Conservation (phyloP, 2,888 invertebrate species). For the Pimpla rufipes region DNA sequence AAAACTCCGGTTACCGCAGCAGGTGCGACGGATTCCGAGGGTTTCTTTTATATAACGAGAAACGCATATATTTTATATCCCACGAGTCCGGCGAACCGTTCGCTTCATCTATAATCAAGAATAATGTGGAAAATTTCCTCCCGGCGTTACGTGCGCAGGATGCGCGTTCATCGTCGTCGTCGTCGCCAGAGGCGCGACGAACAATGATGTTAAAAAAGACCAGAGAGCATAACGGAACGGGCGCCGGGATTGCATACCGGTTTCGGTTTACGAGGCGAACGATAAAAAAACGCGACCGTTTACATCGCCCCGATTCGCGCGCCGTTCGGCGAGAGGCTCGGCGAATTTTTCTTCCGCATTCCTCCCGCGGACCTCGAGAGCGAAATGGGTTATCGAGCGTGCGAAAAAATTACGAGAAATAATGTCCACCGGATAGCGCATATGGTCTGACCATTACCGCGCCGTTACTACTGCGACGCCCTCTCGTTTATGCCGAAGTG, state of each 20-base stretch:
- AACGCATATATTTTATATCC: too few species aligned
- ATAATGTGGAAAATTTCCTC: too few species aligned
- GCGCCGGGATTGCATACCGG: conserved; percentile 46
- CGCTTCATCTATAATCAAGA: too few species aligned
- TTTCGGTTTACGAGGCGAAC: conserved; percentile 51
- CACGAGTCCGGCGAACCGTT: too few species aligned
- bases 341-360: conserved; percentile 38
- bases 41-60: too few species aligned
- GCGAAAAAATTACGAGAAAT: conserved; percentile 14
- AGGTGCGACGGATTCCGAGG: too few species aligned
- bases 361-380: background rate
- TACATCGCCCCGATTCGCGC: conserved; percentile 23
- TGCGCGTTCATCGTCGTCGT: background rate
- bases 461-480: conserved; percentile 54
- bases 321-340: conserved; percentile 17
- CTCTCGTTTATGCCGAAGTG: background rate
- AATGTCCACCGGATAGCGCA: conserved; percentile 6
- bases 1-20: background rate
- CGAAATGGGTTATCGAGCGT: conserved; percentile 11
- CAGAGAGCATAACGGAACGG: conserved; percentile 17
- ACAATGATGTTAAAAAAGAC: conserved; percentile 38
- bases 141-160: background rate
- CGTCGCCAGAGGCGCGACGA: background rate
- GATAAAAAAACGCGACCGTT: conserved; percentile 28
- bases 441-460: conserved; percentile 56